Base-by-base conservation (phyloP, 2,797 vertebrate species). In the Moxostoma hubbsi region DNA sequence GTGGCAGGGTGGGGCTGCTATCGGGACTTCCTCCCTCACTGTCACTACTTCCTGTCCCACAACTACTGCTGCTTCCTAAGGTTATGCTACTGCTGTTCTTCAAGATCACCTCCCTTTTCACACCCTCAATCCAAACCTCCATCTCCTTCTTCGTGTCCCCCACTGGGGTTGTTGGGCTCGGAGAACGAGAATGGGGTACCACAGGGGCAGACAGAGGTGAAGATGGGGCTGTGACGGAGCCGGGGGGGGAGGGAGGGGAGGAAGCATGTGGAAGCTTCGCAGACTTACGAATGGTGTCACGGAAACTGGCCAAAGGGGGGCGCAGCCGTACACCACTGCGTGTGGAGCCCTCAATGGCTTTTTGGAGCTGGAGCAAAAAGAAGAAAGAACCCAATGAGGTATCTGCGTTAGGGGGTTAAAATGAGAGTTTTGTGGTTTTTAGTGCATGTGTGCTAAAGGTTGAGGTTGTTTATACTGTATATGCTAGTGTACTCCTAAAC, bases 321-420 rank as follows among this genome's bases (percentile, higher is more conserved):
- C 95, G 95, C 53, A 98, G 94, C 0, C 92, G 92, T 9, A 97
- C 95, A 0, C 96, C 97, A 0, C 96, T 95, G 82, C 94, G 90
- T 0, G 96, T 97, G 82, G 97, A 97, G 69, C 96, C 96, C 66
- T 98, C 95, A 1, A 98, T 97, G 77, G 96, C 96, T 85, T 97
- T 98, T 89, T 98, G 97, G 67, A 98, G 94, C 96, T 98, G 81
- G 45, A 0, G 13, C n/a, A 57, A 11, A 43, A 24, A 64, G 2
- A 16, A 47, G 51, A 6, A 18, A 18, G 11, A 12, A 5, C 12
- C 10, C 11, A 24, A 24, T 24, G 11, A 53, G 51, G 10, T 11
- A 53, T 13, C 5, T 53, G 10, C 12, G 51, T 11, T 53, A 53
- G 11, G 12, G n/a, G 10, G 10, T 64, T 13, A 15, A 15, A 18